These are phyloP conservation scores for Tapera naevia DNA, from an alignment of 2,797 vertebrate species.

Conservation along the genomic window DNA sequence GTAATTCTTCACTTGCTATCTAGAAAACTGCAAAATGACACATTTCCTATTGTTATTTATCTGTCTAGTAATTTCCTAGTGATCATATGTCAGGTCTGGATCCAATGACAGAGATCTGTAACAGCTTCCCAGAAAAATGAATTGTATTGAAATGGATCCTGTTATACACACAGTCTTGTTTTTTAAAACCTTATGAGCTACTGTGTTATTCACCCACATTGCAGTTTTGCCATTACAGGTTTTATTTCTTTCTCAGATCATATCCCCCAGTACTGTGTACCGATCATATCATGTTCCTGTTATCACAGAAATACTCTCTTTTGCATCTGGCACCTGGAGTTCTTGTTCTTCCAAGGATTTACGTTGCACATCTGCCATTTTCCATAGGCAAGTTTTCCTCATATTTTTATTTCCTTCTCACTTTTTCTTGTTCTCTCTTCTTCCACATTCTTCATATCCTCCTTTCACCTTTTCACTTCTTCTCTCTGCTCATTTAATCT, in stretches of 20 bases:
- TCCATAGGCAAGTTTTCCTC: not conserved
- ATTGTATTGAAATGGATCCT: not conserved
- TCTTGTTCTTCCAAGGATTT: not conserved
- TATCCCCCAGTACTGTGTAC: not conserved
- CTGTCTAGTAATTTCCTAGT: not conserved
- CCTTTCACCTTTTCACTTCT: not conserved
- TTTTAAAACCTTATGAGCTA: not conserved
- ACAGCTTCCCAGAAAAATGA: not conserved
- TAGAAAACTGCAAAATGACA: constrained; percentile 9
- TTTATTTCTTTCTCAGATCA: not conserved
- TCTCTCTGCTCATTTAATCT: not conserved
- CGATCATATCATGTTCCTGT: not conserved
- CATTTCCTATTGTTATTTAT: not conserved
- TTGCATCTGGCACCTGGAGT: not conserved
- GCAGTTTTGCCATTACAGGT: not conserved
- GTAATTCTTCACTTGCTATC: not conserved
- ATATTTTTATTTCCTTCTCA: not conserved
- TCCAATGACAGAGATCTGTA: not conserved
- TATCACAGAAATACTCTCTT: not conserved
- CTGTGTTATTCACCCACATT: not conserved
- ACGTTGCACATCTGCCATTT: not conserved
- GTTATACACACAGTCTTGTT: not conserved
- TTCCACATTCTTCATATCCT: not conserved
- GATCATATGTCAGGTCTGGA: not conserved
- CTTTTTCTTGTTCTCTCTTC: not conserved